Evolutionary conservation across 2,113 vertebrate genomes (phyloP).

Genomic region (Colossoma macropomum): DNA sequence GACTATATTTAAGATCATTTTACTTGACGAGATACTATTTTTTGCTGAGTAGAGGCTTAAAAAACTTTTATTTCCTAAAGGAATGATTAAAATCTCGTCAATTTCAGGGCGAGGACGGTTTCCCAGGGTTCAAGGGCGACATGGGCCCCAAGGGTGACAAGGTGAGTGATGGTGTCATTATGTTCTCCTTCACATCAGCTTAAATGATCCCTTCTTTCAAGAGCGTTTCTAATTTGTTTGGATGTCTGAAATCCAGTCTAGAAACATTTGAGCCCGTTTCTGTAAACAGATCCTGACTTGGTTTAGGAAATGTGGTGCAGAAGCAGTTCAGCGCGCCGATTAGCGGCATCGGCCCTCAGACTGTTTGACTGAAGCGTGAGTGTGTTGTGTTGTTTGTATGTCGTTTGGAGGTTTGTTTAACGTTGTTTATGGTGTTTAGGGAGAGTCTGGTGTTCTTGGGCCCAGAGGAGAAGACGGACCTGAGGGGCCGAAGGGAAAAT

Average conservation of each 20-base stretch:
- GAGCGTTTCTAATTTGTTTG: neutral
- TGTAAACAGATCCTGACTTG: neutral
- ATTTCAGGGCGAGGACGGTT: slow-evolving; percentile 95
- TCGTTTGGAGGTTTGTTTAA: neutral
- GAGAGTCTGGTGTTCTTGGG: slow-evolving; percentile 87
- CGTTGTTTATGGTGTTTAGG: slow-evolving; percentile 73
- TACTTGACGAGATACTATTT: no score
- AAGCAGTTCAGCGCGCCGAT: neutral
- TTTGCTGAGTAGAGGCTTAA: neutral
- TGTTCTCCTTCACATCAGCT: neutral
- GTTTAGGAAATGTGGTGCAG: neutral
- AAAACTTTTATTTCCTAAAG: neutral
- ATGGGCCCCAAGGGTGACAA: slow-evolving; percentile 98
- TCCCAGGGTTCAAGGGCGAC: slow-evolving; percentile 98
- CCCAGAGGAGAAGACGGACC: slow-evolving; percentile 94
- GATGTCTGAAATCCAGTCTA: neutral
- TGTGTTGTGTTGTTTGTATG: no score
- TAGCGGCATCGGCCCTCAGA: neutral
- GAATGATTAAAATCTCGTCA: slow-evolving; percentile 3
- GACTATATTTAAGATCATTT: no score
- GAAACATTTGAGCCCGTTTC: neutral
- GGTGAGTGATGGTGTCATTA: slow-evolving; percentile 73
- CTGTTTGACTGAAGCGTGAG: neutral
- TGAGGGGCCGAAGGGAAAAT: slow-evolving; percentile 94
- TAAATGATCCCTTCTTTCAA: neutral